Percentiles rank a stretch among this genome's conserved stretches.
Evolutionary conservation across 2,888 invertebrate genomes (phyloP).

Genomic region (Slavum lentiscoides): DNA sequence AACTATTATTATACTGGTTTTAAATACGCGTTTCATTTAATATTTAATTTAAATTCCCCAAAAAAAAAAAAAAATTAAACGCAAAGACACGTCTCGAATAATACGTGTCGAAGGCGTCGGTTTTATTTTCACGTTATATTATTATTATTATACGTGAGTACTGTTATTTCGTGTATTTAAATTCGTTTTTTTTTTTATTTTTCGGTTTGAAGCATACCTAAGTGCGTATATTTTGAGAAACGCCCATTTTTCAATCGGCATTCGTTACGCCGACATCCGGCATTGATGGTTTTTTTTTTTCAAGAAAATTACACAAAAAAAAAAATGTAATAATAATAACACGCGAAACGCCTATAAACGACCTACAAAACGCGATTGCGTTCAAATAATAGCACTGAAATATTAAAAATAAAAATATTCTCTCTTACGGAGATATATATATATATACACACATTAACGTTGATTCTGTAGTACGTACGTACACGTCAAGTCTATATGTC

Average conservation of each 20-base stretch:
- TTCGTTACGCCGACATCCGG: conserved; percentile 27
- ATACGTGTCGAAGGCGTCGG: neutral
- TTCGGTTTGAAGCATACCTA: neutral
- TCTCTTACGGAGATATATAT: neutral
- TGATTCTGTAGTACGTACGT: neutral
- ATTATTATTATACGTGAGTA: neutral
- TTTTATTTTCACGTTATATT: too few species aligned
- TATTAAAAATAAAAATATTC: neutral
- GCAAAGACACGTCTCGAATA: neutral
- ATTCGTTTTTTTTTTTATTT: conserved; percentile 4
- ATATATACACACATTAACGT: neutral
- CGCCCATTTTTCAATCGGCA: conserved; percentile 31
- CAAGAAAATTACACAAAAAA: conserved; percentile 21
- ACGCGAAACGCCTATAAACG: conserved; percentile 31
- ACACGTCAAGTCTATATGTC: too few species aligned
- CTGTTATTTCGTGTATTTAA: neutral
- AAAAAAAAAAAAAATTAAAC: neutral
- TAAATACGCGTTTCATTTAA: neutral
- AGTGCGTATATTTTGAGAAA: conserved; percentile 12
- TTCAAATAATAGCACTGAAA: neutral
- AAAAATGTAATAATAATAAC: conserved; percentile 21
- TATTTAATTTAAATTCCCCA: neutral
- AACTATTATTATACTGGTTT: neutral
- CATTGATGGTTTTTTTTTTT: conserved; percentile 34
- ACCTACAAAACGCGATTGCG: conserved; percentile 21